Base-by-base conservation (phyloP, 1,140 invertebrate species). In the Frieseomelitta varia region DNA sequence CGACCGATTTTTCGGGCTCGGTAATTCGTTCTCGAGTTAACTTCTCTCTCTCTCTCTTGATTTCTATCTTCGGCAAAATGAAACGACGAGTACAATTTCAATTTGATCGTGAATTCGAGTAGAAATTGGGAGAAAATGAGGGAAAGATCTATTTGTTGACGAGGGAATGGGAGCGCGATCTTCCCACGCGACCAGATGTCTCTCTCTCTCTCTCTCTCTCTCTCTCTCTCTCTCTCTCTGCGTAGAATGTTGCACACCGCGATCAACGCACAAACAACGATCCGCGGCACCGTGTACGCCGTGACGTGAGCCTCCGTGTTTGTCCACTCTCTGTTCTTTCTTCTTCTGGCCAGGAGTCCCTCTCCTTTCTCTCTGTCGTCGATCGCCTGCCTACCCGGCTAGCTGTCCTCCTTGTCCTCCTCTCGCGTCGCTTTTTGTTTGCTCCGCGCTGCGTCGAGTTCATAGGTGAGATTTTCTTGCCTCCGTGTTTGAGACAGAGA, bases 181-280 rank as follows among this genome's bases (percentile, higher is more conserved):
- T 90, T 90, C 89, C 87, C 89, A 90, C 90, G 90, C 81, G 81
- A 72, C 61, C 69, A 85, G 75, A 85, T 89, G 85, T 61, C 84
- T 81, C 68, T 47, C 8, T 24, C 84, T 39, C 30, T 30, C 30
- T 30, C 30, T 30, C 30, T 30, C 2, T 30, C 30, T 30, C 30
- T 30, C 2, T 30, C 30, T 30, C 30, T 30, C 2, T 30, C 30
- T 30, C 30, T 30, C 30, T 47, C 8, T 24, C 84, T 39, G 87
- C 61, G 74, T 73, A 21, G 72, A 73, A 68, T 58, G 74, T 88
- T 73, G 87, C 65, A 30, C 67, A 30, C 67, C 34, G 82, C 78
- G 71, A 79, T 81, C 63, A 53, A 75, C 73, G 4, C 39, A 82
- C 84, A 78, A 86, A 84, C 80, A 81, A 89, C 76, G 78, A 83